Conservation (phyloP, 1,140 invertebrate genomes). For the Sogatella furcifera region DNA sequence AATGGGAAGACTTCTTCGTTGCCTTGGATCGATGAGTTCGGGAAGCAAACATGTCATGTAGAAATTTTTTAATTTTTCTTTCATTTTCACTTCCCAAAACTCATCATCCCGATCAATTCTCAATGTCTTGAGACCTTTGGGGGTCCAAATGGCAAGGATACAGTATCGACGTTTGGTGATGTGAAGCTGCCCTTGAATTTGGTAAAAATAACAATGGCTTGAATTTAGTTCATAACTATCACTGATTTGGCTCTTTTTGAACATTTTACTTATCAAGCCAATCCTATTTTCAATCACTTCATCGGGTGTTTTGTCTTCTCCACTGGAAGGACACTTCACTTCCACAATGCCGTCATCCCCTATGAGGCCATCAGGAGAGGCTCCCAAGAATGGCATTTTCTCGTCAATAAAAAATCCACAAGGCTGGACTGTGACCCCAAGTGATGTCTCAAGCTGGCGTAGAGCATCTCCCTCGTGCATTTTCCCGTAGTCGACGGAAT, state of each 20-base stretch:
- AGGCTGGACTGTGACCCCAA: no score
- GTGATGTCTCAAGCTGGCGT: no score
- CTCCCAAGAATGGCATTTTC: slow-evolving; percentile 28
- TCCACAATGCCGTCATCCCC: slow-evolving; percentile 24
- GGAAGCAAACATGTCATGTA: no score
- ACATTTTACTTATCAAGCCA: not conserved
- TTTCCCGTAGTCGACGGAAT: no score
- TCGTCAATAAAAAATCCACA: slow-evolving; percentile 32
- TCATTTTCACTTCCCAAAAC: no score
- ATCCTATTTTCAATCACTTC: not conserved
- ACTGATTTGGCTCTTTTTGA: slow-evolving; percentile 6
- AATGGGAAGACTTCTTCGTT: no score
- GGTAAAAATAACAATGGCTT: slow-evolving; percentile 25
- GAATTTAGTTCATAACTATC: slow-evolving; percentile 18
- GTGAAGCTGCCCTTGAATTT: slow-evolving; percentile 24
- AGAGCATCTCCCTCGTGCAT: no score
- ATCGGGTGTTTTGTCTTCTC: not conserved
- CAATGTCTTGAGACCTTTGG: slow-evolving; percentile 2
- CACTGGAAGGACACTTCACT: slow-evolving; percentile 18
- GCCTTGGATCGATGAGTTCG: no score
- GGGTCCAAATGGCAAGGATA: slow-evolving; percentile 6
- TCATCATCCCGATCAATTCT: not conserved
- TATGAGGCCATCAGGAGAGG: slow-evolving; percentile 33
- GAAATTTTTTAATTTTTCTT: no score
- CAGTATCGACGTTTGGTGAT: not conserved